Base-by-base conservation (phyloP, 2,888 invertebrate species). In the Parthenolecanium corni region DNA sequence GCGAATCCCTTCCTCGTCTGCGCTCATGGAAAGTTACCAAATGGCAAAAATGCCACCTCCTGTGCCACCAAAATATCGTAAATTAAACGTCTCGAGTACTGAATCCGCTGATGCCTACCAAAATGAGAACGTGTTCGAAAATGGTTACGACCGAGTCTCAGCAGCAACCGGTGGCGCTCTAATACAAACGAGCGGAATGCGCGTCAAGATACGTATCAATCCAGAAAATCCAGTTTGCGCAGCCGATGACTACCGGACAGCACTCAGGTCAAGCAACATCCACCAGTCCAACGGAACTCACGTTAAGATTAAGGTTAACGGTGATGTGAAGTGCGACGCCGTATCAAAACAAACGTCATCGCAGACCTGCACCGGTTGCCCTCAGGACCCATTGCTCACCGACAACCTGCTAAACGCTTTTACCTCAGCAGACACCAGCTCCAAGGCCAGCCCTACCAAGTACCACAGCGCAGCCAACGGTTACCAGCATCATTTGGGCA, bases 401-500 rank as follows among this genome's bases (percentile, higher is more conserved):
- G 21, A 6, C 23, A 21, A 52, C 14, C 16, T 31, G 9, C 4
- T 31, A 4, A 31, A 31, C 31, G 31, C 5, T 31, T 31, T 31
- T 42, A 14, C 31, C 4, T 31, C 31, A 4, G 31, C 9, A 16
- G 23, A 2, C 36, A 62, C 36, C 46, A 51, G 52, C 44, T 14
- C n/a, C 63, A 31, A 42, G 54, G 56, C 67, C 71, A n/a, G 57
- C 31, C 58, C 40, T 38, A 40, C 64, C 23, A 56, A 61, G 51
- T 11, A 66, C 42, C 64, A 44, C 20, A 52, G 12, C 25, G n/a
- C 44, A 1, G 66, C 66, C n/a, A 56, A 57, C 9, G 47, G 58
- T n/a, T 46, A 64, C 66, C 40, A 51, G 64, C 31, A 53, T 63
- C n/a, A 57, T 64, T 57, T 58, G 64, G 54, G n/a, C n/a, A 86